Conservation (phyloP, 2,888 invertebrate species). For the Eristalis intricaria region DNA sequence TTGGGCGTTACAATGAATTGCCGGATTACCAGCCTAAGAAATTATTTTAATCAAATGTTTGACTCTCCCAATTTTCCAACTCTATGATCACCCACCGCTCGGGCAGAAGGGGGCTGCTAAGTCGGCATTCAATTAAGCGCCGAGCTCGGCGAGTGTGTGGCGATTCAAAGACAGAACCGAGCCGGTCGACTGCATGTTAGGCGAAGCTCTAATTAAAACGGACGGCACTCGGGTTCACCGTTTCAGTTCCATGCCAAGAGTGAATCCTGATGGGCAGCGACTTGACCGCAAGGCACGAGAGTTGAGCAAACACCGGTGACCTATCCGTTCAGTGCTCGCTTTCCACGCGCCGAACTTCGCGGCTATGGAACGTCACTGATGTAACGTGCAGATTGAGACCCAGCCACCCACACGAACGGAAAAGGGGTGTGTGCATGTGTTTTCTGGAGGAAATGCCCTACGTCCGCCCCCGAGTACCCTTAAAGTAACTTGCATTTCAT, state of each 20-base stretch:
- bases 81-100: no score
- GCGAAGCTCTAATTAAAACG: constrained; percentile 55
- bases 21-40: constrained; percentile 41
- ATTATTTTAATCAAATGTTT: constrained; percentile 69
- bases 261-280: constrained; percentile 63
- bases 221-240: constrained; percentile 43
- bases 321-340: constrained; percentile 29
- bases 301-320: constrained; percentile 52
- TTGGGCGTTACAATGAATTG: constrained; percentile 24
- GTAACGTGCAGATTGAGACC: constrained; percentile 62
- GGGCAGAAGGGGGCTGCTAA: background rate
- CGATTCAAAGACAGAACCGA: background rate
- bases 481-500: constrained; percentile 64
- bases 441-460: constrained; percentile 43
- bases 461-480: constrained; percentile 40
- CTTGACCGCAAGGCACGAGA: constrained; percentile 42
- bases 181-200: no score
- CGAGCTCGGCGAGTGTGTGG: background rate
- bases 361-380: constrained; percentile 39
- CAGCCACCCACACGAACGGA: background rate
- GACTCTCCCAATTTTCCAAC: constrained; percentile 7
- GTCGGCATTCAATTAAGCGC: constrained; percentile 49
- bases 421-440: constrained; percentile 13
- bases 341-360: constrained; percentile 13
- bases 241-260: constrained; percentile 39